Evolutionary conservation across 2,797 vertebrate genomes (phyloP), one percentile per base, ranked within the genome.

Genomic region (Rhincodon typus): DNA sequence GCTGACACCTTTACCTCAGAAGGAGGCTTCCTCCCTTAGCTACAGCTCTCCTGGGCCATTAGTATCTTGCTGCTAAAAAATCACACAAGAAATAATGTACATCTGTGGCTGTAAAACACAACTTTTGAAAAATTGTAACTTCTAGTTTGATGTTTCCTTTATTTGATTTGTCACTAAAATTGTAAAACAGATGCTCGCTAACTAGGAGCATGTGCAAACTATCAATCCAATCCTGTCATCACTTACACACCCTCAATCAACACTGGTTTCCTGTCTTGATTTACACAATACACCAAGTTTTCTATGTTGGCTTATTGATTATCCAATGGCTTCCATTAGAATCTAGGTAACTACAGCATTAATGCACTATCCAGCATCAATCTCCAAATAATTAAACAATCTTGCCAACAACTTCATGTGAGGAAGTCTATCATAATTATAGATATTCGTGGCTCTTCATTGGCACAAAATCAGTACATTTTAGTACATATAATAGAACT

Each of bases 201-300:
- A 95, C 42, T 95, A 34, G 72, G 46, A 95, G 94, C 94, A 95
- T 95, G 70, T 95, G 94, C 94, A 95, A 74, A 72, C 94, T 95
- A 95, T 95, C 94, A 95, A 95, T 95, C 70, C 94, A 95, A 34
- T 53, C 94, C 30, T 95, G 94, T 95, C 94, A 74, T 95, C 94
- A 95, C 94, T 77, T 77, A 77, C 94, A 95, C 12, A 34, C 69
- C 94, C 94, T 95, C 94, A 95, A 95, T 95, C 94, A 95, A 95
- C 94, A 95, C 94, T 53, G 42, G 69, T 34, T 95, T 95, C 94
- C 94, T 95, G 94, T 95, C 74, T 95, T 95, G 94, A 95, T 95
- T 95, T 95, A 95, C 70, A 77, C 94, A 95, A 95, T 50, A 77
- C 53, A 77, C 70, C n/a, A 77, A 95, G 25, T 13, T 95, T 95